Conservation (phyloP, 2,888 invertebrate genomes). For the Pyrrhia umbra region DNA sequence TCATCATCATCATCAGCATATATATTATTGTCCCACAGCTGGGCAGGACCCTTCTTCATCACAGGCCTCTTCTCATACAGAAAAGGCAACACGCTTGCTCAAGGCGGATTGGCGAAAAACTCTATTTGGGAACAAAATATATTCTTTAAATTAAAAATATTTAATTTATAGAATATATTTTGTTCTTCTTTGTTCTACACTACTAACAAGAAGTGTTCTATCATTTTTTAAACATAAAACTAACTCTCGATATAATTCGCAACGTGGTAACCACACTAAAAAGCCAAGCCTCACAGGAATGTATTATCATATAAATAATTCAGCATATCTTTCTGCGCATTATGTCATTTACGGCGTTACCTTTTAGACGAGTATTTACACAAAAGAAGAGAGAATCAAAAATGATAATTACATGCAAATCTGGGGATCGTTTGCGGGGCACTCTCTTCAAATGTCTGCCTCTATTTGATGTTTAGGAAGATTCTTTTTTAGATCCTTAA, state of each 20-base stretch:
- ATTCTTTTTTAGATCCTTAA: constrained; percentile 65
- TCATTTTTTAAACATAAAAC: constrained; percentile 1
- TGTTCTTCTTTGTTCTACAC: too few species aligned
- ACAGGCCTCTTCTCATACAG: too few species aligned
- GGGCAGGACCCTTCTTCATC: too few species aligned
- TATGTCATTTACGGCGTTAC: constrained; percentile 89
- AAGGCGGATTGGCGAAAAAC: too few species aligned
- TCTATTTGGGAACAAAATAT: too few species aligned
- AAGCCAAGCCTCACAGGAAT: constrained; percentile 66
- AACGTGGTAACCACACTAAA: constrained; percentile 58
- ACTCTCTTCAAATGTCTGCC: constrained; percentile 68
- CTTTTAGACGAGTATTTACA: constrained; percentile 88
- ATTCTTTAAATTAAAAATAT: too few species aligned
- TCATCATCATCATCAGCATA: too few species aligned
- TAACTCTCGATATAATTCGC: constrained; percentile 6
- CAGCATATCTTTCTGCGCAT: constrained; percentile 88
- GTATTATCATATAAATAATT: constrained; percentile 89
- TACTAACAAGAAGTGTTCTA: too few species aligned
- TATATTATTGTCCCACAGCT: too few species aligned
- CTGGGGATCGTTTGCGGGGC: constrained; percentile 81
- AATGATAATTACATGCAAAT: constrained; percentile 91
- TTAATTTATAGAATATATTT: too few species aligned
- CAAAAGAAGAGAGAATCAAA: constrained; percentile 90
- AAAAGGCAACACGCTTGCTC: too few species aligned
- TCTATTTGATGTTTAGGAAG: constrained; percentile 71